Conservation (phyloP, 2,888 invertebrate species). For the Thelaira solivaga region DNA sequence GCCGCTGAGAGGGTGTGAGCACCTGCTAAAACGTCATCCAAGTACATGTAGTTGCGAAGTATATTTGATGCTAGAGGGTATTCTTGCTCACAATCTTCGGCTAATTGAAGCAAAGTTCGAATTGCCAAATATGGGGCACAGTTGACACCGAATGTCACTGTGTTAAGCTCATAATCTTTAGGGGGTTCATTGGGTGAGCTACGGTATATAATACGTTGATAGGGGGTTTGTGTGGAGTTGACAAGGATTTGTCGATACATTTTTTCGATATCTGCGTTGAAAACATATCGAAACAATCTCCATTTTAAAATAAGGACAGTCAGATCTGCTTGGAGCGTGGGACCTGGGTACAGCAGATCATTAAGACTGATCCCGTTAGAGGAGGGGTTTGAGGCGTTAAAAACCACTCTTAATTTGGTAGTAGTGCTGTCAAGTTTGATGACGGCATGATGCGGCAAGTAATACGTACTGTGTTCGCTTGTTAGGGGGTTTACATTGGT, state of each 20-base stretch:
- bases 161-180: neutral
- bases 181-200: neutral
- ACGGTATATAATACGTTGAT: neutral
- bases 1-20: neutral
- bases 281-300: too few species aligned
- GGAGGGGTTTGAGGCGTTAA: too few species aligned
- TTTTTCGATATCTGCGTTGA: too few species aligned
- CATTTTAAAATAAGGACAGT: too few species aligned
- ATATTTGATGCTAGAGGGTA: neutral
- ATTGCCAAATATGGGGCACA: neutral
- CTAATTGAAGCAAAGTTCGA: neutral
- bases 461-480: neutral
- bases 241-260: too few species aligned
- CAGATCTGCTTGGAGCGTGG: neutral
- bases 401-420: neutral
- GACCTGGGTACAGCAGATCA: too few species aligned
- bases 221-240: too few species aligned
- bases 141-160: neutral
- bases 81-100: neutral
- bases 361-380: too few species aligned
- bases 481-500: neutral
- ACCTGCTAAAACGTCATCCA: neutral
- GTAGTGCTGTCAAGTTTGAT: slow-evolving; percentile 2
- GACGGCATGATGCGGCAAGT: neutral
- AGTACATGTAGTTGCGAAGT: neutral